A percentile compares a stretch with the other conserved stretches of the same genome.
These are phyloP conservation scores for Rhagophthalmus giganteus DNA, from an alignment of 2,888 invertebrate genomes.

Conservation along the genomic window DNA sequence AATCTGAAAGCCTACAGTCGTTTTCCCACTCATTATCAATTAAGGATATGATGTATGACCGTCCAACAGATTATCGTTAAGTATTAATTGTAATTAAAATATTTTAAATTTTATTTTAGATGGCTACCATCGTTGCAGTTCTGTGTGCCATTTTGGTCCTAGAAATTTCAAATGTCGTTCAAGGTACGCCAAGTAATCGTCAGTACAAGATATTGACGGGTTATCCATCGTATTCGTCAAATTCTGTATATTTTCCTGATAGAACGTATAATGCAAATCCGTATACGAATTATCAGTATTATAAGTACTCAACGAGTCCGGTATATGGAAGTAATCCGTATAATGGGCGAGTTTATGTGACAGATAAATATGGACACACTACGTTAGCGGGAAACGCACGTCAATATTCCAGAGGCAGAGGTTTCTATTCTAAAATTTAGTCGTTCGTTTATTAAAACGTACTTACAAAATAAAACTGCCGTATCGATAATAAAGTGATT, in stretches of 20 bases:
- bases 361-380: slow-evolving; percentile 51
- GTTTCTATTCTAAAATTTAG: slow-evolving; percentile 6
- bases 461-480: no score
- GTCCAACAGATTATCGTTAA: no score
- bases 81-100: no score
- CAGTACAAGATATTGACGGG: slow-evolving; percentile 14
- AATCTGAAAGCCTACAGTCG: no score
- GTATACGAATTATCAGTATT: slow-evolving; percentile 13
- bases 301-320: slow-evolving; percentile 5
- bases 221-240: slow-evolving; percentile 9
- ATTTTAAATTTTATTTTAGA: slow-evolving; percentile 26
- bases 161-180: slow-evolving; percentile 8
- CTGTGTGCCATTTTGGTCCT: slow-evolving; percentile 12
- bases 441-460: no score
- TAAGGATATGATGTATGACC: no score
- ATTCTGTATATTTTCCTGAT: slow-evolving; percentile 12
- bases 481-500: no score
- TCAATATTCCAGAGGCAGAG: slow-evolving; percentile 14
- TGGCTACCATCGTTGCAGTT: slow-evolving; percentile 11
- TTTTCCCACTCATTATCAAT: no score
- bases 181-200: slow-evolving; percentile 21
- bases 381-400: slow-evolving; percentile 20
- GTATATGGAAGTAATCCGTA: slow-evolving; percentile 23
- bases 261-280: slow-evolving; percentile 24
- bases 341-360: slow-evolving; percentile 48